Conservation (phyloP, 2,113 vertebrate genomes). For the Pteropus alecto region DNA sequence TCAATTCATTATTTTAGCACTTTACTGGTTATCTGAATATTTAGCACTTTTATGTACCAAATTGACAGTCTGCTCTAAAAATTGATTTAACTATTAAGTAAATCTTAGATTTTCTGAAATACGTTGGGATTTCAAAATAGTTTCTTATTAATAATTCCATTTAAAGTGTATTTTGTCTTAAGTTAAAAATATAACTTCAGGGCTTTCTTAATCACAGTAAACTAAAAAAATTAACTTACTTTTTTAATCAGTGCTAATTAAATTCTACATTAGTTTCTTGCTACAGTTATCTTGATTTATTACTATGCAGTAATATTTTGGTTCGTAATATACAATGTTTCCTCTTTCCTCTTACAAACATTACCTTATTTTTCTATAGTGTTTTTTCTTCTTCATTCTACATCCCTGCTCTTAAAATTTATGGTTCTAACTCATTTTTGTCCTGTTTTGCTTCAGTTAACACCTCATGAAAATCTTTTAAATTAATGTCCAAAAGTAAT, state of each 20-base stretch:
- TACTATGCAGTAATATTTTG: neutral
- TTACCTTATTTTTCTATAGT: neutral
- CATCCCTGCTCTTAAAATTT: neutral
- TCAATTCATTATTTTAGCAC: neutral
- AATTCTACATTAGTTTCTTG: neutral
- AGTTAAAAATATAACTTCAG: slow-evolving; percentile 15
- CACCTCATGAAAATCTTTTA: neutral
- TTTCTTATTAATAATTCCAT: slow-evolving; percentile 5
- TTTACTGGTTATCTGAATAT: neutral
- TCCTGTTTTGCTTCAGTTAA: neutral
- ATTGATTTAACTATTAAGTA: neutral
- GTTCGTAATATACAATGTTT: neutral
- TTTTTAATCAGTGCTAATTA: neutral
- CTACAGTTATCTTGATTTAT: neutral
- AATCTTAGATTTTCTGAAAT: slow-evolving; percentile 24
- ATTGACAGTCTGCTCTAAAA: neutral
- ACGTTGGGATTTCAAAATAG: slow-evolving; percentile 21
- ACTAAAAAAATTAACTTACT: slow-evolving; percentile 2
- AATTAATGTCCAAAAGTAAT: neutral
- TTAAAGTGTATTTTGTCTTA: slow-evolving; percentile 14
- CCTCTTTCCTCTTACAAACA: neutral
- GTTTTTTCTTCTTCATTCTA: neutral
- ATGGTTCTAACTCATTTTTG: neutral
- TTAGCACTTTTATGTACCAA: neutral
- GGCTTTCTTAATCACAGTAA: slow-evolving; percentile 14